Evolutionary conservation across 2,888 invertebrate genomes (phyloP).

Genomic region (Stenotaenia linearis): DNA sequence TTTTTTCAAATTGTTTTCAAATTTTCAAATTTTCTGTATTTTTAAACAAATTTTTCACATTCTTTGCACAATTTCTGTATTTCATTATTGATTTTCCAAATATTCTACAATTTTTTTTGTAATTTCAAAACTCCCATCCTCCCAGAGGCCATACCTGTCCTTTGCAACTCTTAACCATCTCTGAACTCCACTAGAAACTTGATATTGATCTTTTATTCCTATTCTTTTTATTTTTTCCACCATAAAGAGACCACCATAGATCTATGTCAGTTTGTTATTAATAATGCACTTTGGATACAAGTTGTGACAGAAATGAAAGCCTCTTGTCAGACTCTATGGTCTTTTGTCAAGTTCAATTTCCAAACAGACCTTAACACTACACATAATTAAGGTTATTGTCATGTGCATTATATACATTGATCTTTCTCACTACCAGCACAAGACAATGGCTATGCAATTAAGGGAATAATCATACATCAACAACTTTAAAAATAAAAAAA

Average conservation of each 20-base stretch:
- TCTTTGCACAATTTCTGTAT: no score
- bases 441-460: not conserved
- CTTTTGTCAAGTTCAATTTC: not conserved
- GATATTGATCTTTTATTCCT: no score
- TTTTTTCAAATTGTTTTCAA: no score
- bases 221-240: not conserved
- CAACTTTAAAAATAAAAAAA: not conserved
- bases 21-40: no score
- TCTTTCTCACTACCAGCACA: not conserved
- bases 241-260: not conserved
- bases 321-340: not conserved
- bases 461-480: not conserved
- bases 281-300: not conserved
- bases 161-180: no score
- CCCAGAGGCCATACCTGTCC: no score
- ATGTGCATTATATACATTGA: not conserved
- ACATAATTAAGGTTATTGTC: not conserved
- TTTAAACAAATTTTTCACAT: no score
- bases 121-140: no score
- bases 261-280: not conserved
- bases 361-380: not conserved
- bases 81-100: no score
- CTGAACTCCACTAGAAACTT: no score
- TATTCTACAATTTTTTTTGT: no score
- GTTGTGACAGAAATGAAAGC: not conserved